Evolutionary conservation across 2,888 invertebrate genomes (phyloP), one percentile per base, ranked within the genome.

Genomic region (Ennomos quercinarius): DNA sequence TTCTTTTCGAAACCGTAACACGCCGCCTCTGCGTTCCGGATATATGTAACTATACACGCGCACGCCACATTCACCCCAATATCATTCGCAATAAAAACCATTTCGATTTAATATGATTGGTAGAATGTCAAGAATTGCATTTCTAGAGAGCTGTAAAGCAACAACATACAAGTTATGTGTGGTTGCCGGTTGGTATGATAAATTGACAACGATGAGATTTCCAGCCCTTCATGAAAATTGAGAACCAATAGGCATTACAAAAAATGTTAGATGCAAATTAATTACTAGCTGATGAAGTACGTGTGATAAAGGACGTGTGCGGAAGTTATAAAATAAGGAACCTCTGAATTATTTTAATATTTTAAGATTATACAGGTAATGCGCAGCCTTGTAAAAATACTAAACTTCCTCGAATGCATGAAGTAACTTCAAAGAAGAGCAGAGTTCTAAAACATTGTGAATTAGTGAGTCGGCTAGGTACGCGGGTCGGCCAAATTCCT

Each of bases 1-100:
- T 92, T 92, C 91, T 92, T 92, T 91, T 87, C 87, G 87, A 90
- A 92, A 91, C 91, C 89, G 92, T 92, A 91, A 89, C 90, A 91
- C 86, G 85, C 87, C 87, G 87, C 82, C 89, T 87, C 86, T 86
- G 86, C 89, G 89, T 87, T 88, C 91, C 91, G 91, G 90, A 89
- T 91, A 86, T 81, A 67, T 62, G 52, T 66, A 17, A 1, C 17
- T 17, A 60, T 57, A 58, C 72, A 72, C 72, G 80, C 71, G 78
- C 87, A 88, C 70, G 86, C 86, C 70, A 89, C 78, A 84, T 80
- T 91, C 83, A 85, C 79, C 84, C 82, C 80, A 89, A 86, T 81
- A 76, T 72, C 80, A 67, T 75, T 76, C 67, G 75, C 64, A 78
- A 84, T 89, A 90, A 89, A 89, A 87, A 76, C 72, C 79, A 86